These are phyloP conservation scores for Tangara arthus DNA, from an alignment of 2,797 vertebrate species.

Conservation along the genomic window DNA sequence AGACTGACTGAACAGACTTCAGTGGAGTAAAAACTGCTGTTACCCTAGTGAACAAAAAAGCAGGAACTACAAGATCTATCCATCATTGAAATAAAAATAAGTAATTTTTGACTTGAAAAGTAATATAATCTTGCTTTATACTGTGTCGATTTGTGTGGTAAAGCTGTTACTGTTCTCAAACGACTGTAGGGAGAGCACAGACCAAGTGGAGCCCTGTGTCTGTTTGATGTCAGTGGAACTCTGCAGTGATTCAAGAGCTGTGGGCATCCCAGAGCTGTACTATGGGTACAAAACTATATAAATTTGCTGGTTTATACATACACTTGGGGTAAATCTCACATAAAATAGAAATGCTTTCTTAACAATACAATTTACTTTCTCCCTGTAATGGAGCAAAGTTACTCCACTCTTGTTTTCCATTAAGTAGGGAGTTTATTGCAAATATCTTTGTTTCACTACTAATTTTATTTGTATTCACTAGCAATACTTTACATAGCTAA, in stretches of 20 bases:
- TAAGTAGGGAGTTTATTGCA: background rate
- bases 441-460: background rate
- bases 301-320: background rate
- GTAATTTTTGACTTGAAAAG: background rate
- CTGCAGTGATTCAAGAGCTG: background rate
- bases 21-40: background rate
- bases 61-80: background rate
- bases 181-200: background rate
- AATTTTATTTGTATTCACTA: background rate
- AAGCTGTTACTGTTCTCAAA: background rate
- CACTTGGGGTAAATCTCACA: background rate
- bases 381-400: background rate
- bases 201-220: background rate
- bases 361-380: background rate
- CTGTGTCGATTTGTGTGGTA: background rate
- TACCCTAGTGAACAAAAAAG: background rate
- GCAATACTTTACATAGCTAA: background rate
- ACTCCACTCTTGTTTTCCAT: background rate
- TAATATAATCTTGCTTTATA: background rate
- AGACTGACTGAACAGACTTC: background rate
- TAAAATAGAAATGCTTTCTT: background rate
- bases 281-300: background rate
- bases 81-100: background rate
- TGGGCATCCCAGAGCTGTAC: background rate
- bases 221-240: background rate